phyloP scores from a whole-genome alignment of 2,113 vertebrate species.

The Clarias macrocephalus region DNA sequence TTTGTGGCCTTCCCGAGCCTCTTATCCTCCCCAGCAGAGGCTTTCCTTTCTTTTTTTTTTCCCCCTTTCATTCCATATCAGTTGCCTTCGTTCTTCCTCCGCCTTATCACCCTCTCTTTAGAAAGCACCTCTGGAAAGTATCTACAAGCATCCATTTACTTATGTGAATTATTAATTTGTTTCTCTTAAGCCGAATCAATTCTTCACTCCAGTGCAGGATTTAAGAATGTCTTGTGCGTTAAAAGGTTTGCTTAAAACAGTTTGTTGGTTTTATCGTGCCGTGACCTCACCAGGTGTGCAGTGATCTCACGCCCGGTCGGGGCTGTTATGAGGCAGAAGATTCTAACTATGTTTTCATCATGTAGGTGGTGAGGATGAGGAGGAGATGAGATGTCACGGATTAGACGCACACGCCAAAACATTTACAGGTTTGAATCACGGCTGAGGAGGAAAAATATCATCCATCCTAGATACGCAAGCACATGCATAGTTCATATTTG shows the following conservation, averaged over 20 bases:
- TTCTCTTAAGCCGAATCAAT: slow-evolving; percentile 4
- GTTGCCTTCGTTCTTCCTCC: slow-evolving; percentile 49
- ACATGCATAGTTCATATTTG: not conserved
- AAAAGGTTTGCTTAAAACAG: not conserved
- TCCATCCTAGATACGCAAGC: not conserved
- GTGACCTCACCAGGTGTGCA: not conserved
- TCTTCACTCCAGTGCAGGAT: not conserved
- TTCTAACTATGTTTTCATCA: not conserved
- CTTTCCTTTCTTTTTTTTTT: slow-evolving; percentile 79
- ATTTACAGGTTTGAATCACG: not conserved
- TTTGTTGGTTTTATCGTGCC: not conserved
- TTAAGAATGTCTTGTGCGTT: not conserved
- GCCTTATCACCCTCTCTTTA: not conserved
- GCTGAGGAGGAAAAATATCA: not conserved
- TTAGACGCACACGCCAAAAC: not conserved
- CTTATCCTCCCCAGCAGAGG: slow-evolving; percentile 83
- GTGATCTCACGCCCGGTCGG: not conserved
- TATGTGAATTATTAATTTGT: slow-evolving; percentile 14
- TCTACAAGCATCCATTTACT: not conserved
- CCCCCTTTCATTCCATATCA: slow-evolving; percentile 39
- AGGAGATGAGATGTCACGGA: not conserved
- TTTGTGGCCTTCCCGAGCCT: slow-evolving; percentile 82
- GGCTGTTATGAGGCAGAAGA: not conserved
- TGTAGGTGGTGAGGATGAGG: not conserved
- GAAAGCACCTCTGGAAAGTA: not conserved